Base-by-base conservation (phyloP, 2,888 invertebrate species). In the Exephanes ischioxanthus region DNA sequence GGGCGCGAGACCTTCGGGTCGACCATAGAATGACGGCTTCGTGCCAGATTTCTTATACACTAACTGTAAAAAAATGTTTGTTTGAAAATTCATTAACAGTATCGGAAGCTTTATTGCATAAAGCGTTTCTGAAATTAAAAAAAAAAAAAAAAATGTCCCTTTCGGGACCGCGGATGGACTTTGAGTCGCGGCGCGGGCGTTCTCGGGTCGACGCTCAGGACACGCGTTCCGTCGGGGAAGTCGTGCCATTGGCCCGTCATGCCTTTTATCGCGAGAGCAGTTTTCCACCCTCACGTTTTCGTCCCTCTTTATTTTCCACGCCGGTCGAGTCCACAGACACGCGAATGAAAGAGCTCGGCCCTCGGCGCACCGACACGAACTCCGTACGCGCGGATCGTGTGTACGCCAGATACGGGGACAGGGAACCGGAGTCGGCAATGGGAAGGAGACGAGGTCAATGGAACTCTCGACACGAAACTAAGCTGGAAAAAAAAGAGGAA, bases 191-290 rank as follows among this genome's bases (percentile, higher is more conserved):
- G 3, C 4, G 4, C 30, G 4, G 30, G 30, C 30, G 30, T 4
- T 30, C 30, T 30, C 30, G 30, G 30, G 30, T 30, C 77, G 73
- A 81, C 78, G 63, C 78, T 22, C 33, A 22, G 68, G 14, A 81
- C 61, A 81, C 61, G 80, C 68, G 80, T 3, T 81, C 41, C 41
- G 41, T 67, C 55, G 66, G 22, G 68, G 33, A n/a, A 51, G 16
- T 53, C 19, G 48, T 72, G 83, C 80, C 83, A 67, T 80, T 76
- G 41, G 41, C 58, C 67, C 85, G 83, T 80, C 76, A 79, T 67
- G 80, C 71, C 63, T 53, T 63, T 76, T 70, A 55, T 45, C 48
- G 45, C 45, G n/a, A 11, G 16, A 19, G 58, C 19, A 3, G 19
- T 41, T 41, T 33, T 19, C n/a, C 58, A n/a, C 45, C 16, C 51